Evolutionary conservation across 2,113 vertebrate species (phyloP).

Genomic region (Sturnira hondurensis): DNA sequence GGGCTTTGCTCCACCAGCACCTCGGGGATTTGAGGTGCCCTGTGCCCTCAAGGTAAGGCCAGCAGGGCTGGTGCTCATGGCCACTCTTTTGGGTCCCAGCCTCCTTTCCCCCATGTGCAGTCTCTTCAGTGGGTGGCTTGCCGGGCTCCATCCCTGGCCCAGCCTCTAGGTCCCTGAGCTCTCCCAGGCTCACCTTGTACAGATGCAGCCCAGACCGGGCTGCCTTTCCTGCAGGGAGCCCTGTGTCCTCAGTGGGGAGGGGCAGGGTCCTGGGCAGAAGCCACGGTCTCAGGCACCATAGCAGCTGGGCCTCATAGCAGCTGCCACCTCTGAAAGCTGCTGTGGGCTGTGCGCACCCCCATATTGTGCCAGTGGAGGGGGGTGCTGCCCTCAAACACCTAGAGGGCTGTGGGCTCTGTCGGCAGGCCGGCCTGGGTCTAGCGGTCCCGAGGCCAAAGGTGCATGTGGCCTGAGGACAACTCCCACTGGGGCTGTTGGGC

Average conservation of each 20-base stretch:
- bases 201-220: background rate
- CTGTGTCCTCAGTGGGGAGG: too few species aligned
- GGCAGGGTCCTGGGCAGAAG: background rate
- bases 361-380: fast-evolving
- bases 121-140: background rate
- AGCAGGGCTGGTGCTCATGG: fast-evolving
- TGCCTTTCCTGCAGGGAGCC: background rate
- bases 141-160: background rate
- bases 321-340: background rate
- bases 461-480: too few species aligned
- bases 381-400: background rate
- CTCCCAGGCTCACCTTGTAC: too few species aligned
- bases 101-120: background rate
- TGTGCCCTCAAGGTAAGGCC: background rate
- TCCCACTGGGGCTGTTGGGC: background rate
- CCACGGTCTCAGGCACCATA: background rate
- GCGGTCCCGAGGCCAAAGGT: background rate
- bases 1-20: background rate
- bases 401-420: background rate
- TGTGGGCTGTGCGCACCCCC: background rate
- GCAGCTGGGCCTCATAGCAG: background rate
- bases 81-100: background rate
- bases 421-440: background rate
- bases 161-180: background rate
- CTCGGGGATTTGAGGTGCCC: fast-evolving